A percentile compares a stretch with the other conserved stretches of the same genome.
Evolutionary conservation across 2,113 vertebrate genomes (phyloP).

Genomic region (Megaleporinus macrocephalus): DNA sequence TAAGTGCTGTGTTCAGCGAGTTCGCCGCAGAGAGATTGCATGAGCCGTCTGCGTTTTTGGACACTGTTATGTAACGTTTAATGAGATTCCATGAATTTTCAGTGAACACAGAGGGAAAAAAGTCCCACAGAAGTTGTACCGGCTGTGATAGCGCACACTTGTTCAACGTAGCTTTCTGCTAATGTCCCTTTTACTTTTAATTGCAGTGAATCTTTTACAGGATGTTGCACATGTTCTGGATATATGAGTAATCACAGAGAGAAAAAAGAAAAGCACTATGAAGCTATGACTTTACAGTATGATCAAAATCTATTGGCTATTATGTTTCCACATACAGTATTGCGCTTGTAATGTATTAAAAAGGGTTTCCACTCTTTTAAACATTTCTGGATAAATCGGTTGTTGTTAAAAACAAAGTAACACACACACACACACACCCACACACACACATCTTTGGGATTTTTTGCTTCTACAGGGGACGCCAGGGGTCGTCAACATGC

Average conservation of each 20-base stretch:
- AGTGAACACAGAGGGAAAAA: not conserved
- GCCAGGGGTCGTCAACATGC: too few relatives aligned
- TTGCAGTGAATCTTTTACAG: not conserved
- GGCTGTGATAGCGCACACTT: not conserved
- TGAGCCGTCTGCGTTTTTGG: slow-evolving; percentile 38
- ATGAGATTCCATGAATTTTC: slow-evolving; percentile 38
- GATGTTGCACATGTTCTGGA: not conserved
- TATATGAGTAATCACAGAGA: not conserved
- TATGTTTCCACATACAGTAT: too few relatives aligned
- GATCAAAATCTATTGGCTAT: not conserved
- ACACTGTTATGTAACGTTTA: slow-evolving; percentile 31
- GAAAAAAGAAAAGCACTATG: not conserved
- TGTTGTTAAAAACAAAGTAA: too few relatives aligned
- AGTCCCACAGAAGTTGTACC: not conserved
- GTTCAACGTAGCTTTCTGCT: not conserved
- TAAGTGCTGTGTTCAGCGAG: slow-evolving; percentile 18
- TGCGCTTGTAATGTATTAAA: too few relatives aligned
- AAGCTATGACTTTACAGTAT: not conserved
- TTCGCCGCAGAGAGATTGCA: not conserved
- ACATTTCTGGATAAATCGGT: too few relatives aligned
- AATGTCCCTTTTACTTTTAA: not conserved
- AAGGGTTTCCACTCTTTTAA: too few relatives aligned
- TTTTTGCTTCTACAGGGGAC: too few relatives aligned
- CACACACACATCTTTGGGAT: too few relatives aligned
- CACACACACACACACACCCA: too few relatives aligned